Percentiles rank a stretch among this genome's conserved stretches.
Evolutionary conservation across 2,113 vertebrate genomes (phyloP).

Genomic region (Trogon surrucura): DNA sequence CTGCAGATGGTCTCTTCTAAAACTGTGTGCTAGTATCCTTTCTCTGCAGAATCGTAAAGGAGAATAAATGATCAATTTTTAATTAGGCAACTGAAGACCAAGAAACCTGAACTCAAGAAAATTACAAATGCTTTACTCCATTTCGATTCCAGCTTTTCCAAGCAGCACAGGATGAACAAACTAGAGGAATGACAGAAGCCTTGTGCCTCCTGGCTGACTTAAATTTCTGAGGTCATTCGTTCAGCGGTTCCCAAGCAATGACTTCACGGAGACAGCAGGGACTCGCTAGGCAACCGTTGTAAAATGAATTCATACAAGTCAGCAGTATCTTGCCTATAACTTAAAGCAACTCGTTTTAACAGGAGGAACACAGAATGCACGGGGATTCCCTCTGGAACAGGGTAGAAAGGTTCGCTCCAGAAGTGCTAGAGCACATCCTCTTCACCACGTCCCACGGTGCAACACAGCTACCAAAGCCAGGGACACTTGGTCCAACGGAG

Average conservation of each 20-base stretch:
- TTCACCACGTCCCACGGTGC: neutral
- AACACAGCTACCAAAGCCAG: neutral
- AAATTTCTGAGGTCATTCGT: neutral
- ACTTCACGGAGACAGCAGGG: neutral
- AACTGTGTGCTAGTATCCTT: neutral
- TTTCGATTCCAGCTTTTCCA: neutral
- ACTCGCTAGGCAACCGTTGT: neutral
- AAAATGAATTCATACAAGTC: neutral
- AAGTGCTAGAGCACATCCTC: neutral
- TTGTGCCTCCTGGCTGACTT: neutral
- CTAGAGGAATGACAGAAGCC: neutral
- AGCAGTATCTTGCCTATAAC: neutral
- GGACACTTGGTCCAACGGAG: neutral
- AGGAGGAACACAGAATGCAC: neutral
- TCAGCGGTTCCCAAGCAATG: neutral
- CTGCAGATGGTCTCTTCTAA: neutral
- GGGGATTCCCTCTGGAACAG: neutral
- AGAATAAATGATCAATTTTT: neutral
- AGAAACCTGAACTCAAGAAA: neutral
- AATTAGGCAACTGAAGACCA: neutral
- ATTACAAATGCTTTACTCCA: neutral
- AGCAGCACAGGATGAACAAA: conserved; percentile 2
- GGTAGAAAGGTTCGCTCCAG: neutral
- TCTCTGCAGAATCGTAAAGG: neutral
- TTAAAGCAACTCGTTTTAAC: neutral